Conservation (phyloP, 2,888 invertebrate species). For the Parthenolecanium corni region DNA sequence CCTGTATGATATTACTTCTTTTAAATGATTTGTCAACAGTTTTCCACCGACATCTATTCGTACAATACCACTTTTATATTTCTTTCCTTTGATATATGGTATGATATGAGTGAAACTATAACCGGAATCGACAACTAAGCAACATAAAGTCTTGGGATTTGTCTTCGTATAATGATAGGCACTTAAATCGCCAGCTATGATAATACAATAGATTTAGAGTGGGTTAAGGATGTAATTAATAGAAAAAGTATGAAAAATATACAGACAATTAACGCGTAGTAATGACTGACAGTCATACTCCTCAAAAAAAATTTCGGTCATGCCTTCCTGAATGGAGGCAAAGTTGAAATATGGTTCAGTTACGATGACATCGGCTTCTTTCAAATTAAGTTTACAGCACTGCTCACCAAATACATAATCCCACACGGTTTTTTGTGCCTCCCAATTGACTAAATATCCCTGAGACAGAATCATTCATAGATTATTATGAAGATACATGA, state of each 20-base stretch:
- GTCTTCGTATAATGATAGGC: constrained; percentile 55
- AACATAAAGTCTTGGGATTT: constrained; percentile 47
- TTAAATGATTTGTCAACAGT: constrained; percentile 89
- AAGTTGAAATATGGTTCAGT: constrained; percentile 95
- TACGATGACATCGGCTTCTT: constrained; percentile 67
- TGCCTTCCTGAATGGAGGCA: constrained; percentile 78
- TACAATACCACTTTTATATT: constrained; percentile 55
- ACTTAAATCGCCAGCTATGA: constrained; percentile 59
- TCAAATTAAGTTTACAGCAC: constrained; percentile 62
- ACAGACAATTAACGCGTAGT: constrained; percentile 54
- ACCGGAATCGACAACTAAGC: constrained; percentile 82
- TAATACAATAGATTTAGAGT: background rate
- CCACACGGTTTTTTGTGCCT: constrained; percentile 90
- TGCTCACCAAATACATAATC: constrained; percentile 86
- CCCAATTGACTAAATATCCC: constrained; percentile 93
- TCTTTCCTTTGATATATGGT: constrained; percentile 69
- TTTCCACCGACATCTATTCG: constrained; percentile 95
- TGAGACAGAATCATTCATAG: too few relatives aligned
- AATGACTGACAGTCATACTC: constrained; percentile 85
- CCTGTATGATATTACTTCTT: constrained; percentile 91
- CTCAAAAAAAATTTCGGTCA: constrained; percentile 94
- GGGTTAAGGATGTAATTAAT: background rate
- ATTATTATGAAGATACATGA: too few relatives aligned
- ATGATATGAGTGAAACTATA: constrained; percentile 92
- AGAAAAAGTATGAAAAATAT: background rate